Conservation (phyloP, 30 jellyfish, hydroid and myxozoan species). For the Turritopsis dohrnii region DNA sequence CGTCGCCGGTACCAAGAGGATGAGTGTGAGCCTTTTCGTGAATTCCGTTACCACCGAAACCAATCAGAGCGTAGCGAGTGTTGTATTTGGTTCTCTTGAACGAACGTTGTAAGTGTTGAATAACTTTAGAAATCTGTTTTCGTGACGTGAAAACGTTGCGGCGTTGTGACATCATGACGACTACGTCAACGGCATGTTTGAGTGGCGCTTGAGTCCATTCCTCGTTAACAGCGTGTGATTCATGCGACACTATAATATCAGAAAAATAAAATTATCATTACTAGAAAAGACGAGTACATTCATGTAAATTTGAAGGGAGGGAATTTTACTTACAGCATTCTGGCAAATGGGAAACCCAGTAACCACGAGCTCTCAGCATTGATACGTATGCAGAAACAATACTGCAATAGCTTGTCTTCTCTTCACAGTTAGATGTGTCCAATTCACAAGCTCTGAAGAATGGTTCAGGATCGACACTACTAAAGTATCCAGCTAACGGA, state of each 20-base stretch:
- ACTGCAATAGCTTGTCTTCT: slow-evolving; percentile 62
- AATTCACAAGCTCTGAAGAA: slow-evolving; percentile 83
- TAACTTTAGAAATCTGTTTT: background rate
- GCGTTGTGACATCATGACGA: slow-evolving; percentile 70
- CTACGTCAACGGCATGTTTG: slow-evolving; percentile 66
- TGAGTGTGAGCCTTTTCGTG: slow-evolving; percentile 78
- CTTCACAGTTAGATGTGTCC: slow-evolving; percentile 77
- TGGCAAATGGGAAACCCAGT: slow-evolving; percentile 21
- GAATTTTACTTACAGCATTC: slow-evolving; percentile 46
- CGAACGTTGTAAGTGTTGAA: background rate
- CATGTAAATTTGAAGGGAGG: background rate
- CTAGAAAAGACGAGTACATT: background rate
- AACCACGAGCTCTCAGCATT: slow-evolving; percentile 45
- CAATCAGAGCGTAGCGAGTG: slow-evolving; percentile 81
- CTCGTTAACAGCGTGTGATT: slow-evolving; percentile 16
- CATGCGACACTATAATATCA: slow-evolving; percentile 3
- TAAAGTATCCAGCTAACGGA: slow-evolving; percentile 45
- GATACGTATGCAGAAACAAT: slow-evolving; percentile 79
- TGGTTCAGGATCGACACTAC: slow-evolving; percentile 74
- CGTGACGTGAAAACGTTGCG: slow-evolving; percentile 29
- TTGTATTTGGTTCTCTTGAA: slow-evolving; percentile 48
- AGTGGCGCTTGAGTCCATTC: slow-evolving; percentile 67
- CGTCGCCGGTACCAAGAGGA: slow-evolving; percentile 55
- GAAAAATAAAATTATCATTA: background rate
- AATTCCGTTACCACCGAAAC: slow-evolving; percentile 88